phyloP scores from a whole-genome alignment of 2,113 vertebrate genomes.

The Perca schrenkii region DNA sequence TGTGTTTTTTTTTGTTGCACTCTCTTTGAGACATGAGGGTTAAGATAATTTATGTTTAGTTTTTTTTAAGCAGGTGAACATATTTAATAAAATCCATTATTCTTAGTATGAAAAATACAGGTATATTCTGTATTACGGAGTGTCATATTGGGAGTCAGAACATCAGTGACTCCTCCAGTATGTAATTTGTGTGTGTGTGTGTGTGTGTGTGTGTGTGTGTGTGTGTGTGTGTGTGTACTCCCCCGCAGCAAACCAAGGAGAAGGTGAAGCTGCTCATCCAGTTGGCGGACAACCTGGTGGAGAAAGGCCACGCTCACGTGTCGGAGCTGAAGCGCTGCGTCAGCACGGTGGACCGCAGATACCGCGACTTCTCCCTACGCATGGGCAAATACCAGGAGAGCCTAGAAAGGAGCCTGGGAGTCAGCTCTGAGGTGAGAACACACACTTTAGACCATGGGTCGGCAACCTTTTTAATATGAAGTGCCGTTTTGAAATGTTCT shows the following conservation, averaged over 20 bases:
- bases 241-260: constrained; percentile 94
- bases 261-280: constrained; percentile 98
- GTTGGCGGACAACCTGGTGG: constrained; percentile 96
- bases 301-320: constrained; percentile 95
- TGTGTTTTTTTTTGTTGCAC: neutral
- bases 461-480: too few relatives aligned
- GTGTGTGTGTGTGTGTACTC: neutral
- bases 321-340: constrained; percentile 98
- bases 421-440: constrained; percentile 89
- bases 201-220: constrained; percentile 2
- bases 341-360: constrained; percentile 94
- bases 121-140: too few relatives aligned
- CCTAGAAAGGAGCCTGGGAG: constrained; percentile 93
- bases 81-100: neutral
- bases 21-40: neutral
- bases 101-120: neutral
- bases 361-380: constrained; percentile 95
- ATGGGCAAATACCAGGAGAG: constrained; percentile 94
- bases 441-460: neutral
- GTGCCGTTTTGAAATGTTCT: too few relatives aligned
- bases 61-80: neutral
- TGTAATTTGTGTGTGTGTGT: neutral
- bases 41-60: neutral
- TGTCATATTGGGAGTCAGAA: neutral
- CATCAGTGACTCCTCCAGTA: neutral